These are phyloP conservation scores for Piscicola geometra DNA, from an alignment of 2,888 invertebrate genomes.

Conservation along the genomic window DNA sequence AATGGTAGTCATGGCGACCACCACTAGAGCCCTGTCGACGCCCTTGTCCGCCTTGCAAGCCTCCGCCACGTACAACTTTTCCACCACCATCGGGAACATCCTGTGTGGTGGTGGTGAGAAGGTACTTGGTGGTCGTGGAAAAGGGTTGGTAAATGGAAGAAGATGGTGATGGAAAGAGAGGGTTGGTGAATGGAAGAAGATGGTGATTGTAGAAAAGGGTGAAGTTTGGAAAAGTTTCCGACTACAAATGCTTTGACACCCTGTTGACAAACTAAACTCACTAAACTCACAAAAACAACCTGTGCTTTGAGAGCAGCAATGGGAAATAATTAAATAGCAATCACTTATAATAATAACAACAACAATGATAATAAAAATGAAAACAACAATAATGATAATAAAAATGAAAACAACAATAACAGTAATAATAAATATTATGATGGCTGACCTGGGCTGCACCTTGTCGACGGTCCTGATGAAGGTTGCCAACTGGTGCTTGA, in stretches of 20 bases:
- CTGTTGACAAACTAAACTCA: too few relatives aligned
- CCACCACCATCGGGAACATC: conserved; percentile 92
- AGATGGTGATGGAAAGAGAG: too few relatives aligned
- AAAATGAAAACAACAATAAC: background rate
- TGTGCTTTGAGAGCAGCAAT: background rate
- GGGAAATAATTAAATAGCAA: background rate
- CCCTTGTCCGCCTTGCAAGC: conserved; percentile 77
- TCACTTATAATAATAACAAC: background rate
- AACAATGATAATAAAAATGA: too few relatives aligned
- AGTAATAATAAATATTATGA: background rate
- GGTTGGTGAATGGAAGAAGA: too few relatives aligned
- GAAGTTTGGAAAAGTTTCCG: too few relatives aligned
- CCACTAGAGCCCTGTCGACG: conserved; percentile 81
- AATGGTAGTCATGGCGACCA: conserved; percentile 80
- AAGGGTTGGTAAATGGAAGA: too few relatives aligned
- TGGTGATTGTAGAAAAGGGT: too few relatives aligned
- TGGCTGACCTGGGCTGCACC: conserved; percentile 69
- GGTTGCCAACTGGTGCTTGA: conserved; percentile 71
- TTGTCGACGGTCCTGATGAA: conserved; percentile 76
- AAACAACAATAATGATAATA: background rate
- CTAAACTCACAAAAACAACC: too few relatives aligned
- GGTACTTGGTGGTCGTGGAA: too few relatives aligned
- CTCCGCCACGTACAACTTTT: conserved; percentile 79
- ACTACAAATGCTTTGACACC: too few relatives aligned
- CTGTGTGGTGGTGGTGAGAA: conserved; percentile 56